These are phyloP conservation scores for Chouioia cunea DNA, from an alignment of 2,888 invertebrate species.

Conservation along the genomic window DNA sequence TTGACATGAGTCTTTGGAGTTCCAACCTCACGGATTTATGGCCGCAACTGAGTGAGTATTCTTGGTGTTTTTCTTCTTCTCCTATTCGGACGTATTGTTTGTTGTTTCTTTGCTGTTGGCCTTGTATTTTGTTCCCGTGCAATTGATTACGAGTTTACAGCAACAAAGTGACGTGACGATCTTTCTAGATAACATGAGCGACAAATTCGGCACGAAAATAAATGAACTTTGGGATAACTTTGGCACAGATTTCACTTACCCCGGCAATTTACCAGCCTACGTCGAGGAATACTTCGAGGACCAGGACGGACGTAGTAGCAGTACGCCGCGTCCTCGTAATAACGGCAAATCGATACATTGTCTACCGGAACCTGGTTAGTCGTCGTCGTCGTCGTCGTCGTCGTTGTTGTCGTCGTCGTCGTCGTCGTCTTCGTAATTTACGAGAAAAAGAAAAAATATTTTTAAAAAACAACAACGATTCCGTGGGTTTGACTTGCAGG, in stretches of 20 bases:
- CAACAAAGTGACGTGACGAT: slow-evolving; percentile 45
- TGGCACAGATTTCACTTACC: slow-evolving; percentile 78
- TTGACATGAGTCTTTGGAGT: slow-evolving; percentile 84
- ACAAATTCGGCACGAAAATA: slow-evolving; percentile 79
- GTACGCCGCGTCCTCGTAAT: slow-evolving; percentile 53
- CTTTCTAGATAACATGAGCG: slow-evolving; percentile 77
- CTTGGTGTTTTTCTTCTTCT: not conserved
- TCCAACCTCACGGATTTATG: slow-evolving; percentile 84
- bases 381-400: not conserved
- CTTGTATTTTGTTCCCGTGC: no score
- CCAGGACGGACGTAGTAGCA: slow-evolving; percentile 69
- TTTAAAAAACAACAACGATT: not conserved
- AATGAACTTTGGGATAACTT: slow-evolving; percentile 80
- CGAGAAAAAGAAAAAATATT: no score
- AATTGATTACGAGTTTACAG: no score
- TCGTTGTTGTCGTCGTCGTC: no score
- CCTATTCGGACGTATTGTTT: not conserved
- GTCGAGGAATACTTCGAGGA: slow-evolving; percentile 82
- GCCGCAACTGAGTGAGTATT: slow-evolving; percentile 82
- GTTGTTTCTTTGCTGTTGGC: no score
- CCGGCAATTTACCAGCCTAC: slow-evolving; percentile 78
- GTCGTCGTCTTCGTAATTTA: no score
- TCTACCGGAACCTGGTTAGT: slow-evolving; percentile 82
- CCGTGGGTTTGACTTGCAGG: slow-evolving; percentile 72
- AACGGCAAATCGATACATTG: slow-evolving; percentile 75